These are phyloP conservation scores for Caenorhabditis tropicalis DNA, from an alignment of 1,140 invertebrate genomes.

Conservation along the genomic window DNA sequence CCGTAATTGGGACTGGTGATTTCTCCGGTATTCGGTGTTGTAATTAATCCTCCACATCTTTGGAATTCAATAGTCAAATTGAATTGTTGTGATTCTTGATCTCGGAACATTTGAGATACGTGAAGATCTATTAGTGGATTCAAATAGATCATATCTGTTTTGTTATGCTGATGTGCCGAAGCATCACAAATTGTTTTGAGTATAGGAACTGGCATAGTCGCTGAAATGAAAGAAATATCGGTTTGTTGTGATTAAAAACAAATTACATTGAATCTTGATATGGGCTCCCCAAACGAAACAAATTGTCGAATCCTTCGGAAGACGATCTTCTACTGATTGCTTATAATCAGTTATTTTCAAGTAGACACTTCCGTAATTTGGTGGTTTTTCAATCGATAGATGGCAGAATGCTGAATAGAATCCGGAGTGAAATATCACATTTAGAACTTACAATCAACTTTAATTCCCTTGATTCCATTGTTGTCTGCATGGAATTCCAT, in stretches of 20 bases:
- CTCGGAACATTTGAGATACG: neutral
- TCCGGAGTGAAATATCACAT: neutral
- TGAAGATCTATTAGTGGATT: neutral
- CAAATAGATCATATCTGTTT: neutral
- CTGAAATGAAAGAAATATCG: neutral
- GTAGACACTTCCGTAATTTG: conserved; percentile 54
- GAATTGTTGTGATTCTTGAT: conserved; percentile 10
- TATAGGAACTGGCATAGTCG: neutral
- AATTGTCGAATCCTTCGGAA: neutral
- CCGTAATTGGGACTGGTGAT: conserved; percentile 61
- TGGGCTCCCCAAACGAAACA: conserved; percentile 24
- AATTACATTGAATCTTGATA: conserved; percentile 43
- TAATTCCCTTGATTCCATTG: neutral
- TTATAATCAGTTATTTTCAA: conserved; percentile 46
- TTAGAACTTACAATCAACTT: neutral
- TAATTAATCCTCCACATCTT: conserved; percentile 68
- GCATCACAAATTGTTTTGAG: conserved; percentile 35
- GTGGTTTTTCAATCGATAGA: conserved; percentile 60
- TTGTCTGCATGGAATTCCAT: conserved; percentile 38
- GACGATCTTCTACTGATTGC: neutral
- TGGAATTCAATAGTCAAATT: conserved; percentile 44
- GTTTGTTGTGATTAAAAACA: neutral
- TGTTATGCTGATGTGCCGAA: neutral
- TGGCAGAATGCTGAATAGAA: conserved; percentile 65
- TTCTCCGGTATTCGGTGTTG: conserved; percentile 53